Conservation (phyloP, 2,888 invertebrate species). For the Eilema depressum region DNA sequence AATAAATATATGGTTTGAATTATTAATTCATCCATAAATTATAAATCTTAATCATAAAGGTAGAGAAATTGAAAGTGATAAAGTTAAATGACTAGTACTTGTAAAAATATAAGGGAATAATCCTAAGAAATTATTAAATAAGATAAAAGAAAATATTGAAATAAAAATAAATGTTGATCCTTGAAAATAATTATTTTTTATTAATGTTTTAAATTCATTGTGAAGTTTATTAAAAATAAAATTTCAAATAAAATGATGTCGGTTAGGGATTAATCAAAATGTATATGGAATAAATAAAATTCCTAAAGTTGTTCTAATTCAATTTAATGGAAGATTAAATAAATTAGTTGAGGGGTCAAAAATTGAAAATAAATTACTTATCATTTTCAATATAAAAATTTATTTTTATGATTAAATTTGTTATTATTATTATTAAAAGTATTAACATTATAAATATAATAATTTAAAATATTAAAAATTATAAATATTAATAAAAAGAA, state of each 20-base stretch:
- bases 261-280: constrained; percentile 86
- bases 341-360: constrained; percentile 88
- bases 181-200: constrained; percentile 76
- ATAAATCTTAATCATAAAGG: constrained; percentile 89
- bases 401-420: constrained; percentile 58
- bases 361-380: constrained; percentile 89
- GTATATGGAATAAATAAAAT: constrained; percentile 82
- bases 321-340: constrained; percentile 86
- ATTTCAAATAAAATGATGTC: constrained; percentile 81
- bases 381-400: constrained; percentile 86
- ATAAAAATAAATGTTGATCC: constrained; percentile 87
- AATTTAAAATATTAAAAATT: constrained; percentile 84
- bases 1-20: constrained; percentile 88
- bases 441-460: constrained; percentile 74
- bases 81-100: constrained; percentile 88
- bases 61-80: constrained; percentile 87
- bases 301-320: constrained; percentile 86
- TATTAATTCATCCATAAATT: constrained; percentile 88
- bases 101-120: constrained; percentile 91
- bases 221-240: constrained; percentile 78
- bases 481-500: constrained; percentile 76
- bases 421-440: constrained; percentile 53
- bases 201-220: constrained; percentile 87
- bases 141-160: constrained; percentile 86
- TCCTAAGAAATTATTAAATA: constrained; percentile 90